phyloP scores from a whole-genome alignment of 2,113 vertebrate genomes.

The Anser brachyrhynchus region DNA sequence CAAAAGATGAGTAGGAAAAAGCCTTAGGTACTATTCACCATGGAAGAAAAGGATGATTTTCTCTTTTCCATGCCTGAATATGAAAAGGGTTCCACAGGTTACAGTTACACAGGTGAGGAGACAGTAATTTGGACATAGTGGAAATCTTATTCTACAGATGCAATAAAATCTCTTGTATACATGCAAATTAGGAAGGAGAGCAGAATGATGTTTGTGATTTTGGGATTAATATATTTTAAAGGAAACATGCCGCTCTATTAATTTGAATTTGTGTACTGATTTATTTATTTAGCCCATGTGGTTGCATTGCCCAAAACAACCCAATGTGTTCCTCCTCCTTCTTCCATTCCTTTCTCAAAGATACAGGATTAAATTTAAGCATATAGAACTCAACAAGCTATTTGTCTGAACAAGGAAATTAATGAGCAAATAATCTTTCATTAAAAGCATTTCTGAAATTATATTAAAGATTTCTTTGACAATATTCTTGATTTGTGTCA shows the following conservation, averaged over 20 bases:
- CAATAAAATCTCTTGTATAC: background rate
- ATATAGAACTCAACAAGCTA: background rate
- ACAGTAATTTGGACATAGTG: background rate
- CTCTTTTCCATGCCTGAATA: background rate
- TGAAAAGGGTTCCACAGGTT: background rate
- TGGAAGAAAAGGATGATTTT: background rate
- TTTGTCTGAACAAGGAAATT: background rate
- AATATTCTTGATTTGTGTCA: slow-evolving; percentile 36
- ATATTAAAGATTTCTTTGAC: slow-evolving; percentile 6
- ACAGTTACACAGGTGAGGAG: background rate
- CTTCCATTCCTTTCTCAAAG: background rate
- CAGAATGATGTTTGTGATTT: background rate
- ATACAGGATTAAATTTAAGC: background rate
- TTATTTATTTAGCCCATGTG: background rate
- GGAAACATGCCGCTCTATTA: background rate
- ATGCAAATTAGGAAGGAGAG: background rate
- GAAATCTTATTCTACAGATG: background rate
- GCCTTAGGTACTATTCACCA: background rate
- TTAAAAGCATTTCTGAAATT: slow-evolving; percentile 1
- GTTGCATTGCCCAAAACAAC: background rate
- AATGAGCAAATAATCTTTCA: background rate
- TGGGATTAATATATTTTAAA: background rate
- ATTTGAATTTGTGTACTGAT: background rate
- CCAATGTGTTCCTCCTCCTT: background rate
- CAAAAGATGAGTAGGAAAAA: background rate